Conservation (phyloP, 1,140 invertebrate genomes). For the Cydia fagiglandana region DNA sequence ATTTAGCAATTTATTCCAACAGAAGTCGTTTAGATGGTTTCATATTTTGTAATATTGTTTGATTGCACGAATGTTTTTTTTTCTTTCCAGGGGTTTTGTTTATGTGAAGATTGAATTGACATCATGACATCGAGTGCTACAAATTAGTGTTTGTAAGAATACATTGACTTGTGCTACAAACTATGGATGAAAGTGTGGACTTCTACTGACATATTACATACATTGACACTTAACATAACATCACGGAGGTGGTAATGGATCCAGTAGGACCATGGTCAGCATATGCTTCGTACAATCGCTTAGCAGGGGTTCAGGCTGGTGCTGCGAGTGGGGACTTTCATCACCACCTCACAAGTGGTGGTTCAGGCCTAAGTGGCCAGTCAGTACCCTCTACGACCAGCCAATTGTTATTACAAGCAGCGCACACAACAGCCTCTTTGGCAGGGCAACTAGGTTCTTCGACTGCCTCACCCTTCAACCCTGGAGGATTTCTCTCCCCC, state of each 20-base stretch:
- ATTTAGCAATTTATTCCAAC: constrained; percentile 8
- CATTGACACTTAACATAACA: constrained; percentile 65
- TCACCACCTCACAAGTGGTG: constrained; percentile 81
- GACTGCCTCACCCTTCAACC: constrained; percentile 83
- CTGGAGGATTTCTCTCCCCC: constrained; percentile 84
- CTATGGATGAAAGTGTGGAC: constrained; percentile 78
- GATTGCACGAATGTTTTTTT: constrained; percentile 46
- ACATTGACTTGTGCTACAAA: constrained; percentile 63
- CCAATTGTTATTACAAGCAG: constrained; percentile 82
- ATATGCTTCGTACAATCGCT: constrained; percentile 86
- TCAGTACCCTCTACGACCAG: constrained; percentile 81
- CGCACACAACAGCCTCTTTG: constrained; percentile 81
- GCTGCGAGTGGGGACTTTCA: constrained; percentile 82
- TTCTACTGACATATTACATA: constrained; percentile 72
- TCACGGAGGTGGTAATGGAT: constrained; percentile 83
- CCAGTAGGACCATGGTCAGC: constrained; percentile 88
- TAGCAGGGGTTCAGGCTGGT: constrained; percentile 81
- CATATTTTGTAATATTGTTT: constrained; percentile 32
- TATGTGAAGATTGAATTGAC: constrained; percentile 50
- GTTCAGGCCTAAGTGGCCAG: constrained; percentile 75
- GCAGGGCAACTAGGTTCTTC: constrained; percentile 80
- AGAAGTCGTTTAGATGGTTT: not conserved
- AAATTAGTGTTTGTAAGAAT: constrained; percentile 63
- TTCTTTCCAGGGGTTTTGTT: constrained; percentile 69
- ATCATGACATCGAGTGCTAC: constrained; percentile 63